These are phyloP conservation scores for Drosophila sucinea DNA, from an alignment of 1,140 invertebrate genomes.

Conservation along the genomic window DNA sequence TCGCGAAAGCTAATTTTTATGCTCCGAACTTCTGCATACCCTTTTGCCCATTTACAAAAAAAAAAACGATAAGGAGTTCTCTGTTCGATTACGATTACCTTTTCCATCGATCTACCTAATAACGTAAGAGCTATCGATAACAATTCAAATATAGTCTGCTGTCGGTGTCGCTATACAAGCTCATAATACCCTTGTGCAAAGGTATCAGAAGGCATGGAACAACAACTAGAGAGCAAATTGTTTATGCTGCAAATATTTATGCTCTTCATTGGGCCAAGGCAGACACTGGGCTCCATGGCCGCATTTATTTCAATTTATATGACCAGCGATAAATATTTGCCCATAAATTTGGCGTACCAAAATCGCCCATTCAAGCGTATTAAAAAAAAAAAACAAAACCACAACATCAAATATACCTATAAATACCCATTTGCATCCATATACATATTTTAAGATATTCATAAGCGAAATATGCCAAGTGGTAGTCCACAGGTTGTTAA, in stretches of 20 bases:
- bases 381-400: not conserved
- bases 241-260: conserved; percentile 78
- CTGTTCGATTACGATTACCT: too few relatives aligned
- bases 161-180: too few relatives aligned
- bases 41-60: not conserved
- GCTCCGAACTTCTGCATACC: not conserved
- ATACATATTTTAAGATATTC: not conserved
- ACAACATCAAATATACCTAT: not conserved
- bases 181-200: not conserved
- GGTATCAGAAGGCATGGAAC: not conserved
- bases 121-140: too few relatives aligned
- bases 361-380: conserved; percentile 49
- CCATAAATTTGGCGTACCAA: conserved; percentile 63
- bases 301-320: conserved; percentile 68
- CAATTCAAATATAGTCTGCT: too few relatives aligned
- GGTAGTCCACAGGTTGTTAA: too few relatives aligned
- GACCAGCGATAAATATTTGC: conserved; percentile 69
- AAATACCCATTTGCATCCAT: not conserved
- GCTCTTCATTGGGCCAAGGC: conserved; percentile 50
- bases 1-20: not conserved
- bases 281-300: conserved; percentile 14
- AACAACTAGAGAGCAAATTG: conserved; percentile 53
- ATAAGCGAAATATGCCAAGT: not conserved
- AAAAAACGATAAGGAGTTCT: too few relatives aligned
- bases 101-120: too few relatives aligned